phyloP scores from a whole-genome alignment of 2,888 invertebrate genomes.

The Omphaloscelis lunosa region DNA sequence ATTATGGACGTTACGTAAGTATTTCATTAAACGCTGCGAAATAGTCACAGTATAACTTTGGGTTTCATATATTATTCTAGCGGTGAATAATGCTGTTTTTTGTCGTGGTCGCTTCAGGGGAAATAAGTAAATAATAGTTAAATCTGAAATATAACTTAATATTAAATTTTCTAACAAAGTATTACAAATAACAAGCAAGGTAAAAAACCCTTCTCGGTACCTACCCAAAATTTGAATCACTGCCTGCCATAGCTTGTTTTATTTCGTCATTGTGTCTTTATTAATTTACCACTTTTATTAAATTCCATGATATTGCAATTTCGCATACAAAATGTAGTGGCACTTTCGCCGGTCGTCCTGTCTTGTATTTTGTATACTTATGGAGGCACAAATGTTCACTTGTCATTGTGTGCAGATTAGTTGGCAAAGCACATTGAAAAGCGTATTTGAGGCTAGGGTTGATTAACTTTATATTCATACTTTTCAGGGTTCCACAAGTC shows the following conservation, averaged over 20 bases:
- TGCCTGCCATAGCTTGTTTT: neutral
- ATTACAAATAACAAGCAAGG: neutral
- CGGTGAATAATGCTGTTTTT: neutral
- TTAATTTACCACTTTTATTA: conserved; percentile 47
- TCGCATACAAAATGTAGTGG: conserved; percentile 82
- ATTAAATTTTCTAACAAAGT: neutral
- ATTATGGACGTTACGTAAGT: conserved; percentile 18
- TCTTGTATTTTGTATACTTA: conserved; percentile 72
- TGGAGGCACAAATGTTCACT: conserved; percentile 74
- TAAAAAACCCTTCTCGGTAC: neutral
- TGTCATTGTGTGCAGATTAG: conserved; percentile 85
- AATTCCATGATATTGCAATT: conserved; percentile 82
- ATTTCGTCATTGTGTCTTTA: conserved; percentile 13
- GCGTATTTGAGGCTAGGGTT: conserved; percentile 63
- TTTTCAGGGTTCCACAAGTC: neutral
- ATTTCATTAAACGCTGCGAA: conserved; percentile 20
- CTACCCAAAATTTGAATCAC: neutral
- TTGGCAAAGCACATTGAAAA: conserved; percentile 61
- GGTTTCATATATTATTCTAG: neutral
- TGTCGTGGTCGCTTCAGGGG: neutral
- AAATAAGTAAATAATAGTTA: neutral
- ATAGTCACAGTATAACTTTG: conserved; percentile 7
- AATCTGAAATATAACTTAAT: neutral
- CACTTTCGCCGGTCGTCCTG: conserved; percentile 82
- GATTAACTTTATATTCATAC: conserved; percentile 25